A percentile compares a stretch with the other conserved stretches of the same genome.
phyloP scores from a whole-genome alignment of 2,888 invertebrate species.

The Dryobota labecula region DNA sequence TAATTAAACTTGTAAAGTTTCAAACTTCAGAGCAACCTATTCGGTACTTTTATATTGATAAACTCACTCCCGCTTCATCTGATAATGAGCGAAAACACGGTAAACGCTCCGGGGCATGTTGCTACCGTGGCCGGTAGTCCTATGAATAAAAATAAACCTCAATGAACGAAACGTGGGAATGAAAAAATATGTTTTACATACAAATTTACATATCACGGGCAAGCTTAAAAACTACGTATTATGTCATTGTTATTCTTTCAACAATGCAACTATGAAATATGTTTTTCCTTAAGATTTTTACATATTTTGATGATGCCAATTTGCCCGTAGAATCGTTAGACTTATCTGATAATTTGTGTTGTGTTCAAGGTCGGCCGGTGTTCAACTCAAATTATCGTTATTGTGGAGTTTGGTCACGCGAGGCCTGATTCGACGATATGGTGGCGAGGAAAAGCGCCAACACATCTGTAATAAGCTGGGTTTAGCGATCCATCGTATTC shows the following conservation, averaged over 20 bases:
- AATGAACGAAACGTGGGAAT: constrained; percentile 48
- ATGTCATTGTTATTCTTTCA: constrained; percentile 57
- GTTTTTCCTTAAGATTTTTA: constrained; percentile 32
- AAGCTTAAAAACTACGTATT: constrained; percentile 33
- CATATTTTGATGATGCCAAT: constrained; percentile 48
- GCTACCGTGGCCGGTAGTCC: constrained; percentile 22
- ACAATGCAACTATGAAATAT: constrained; percentile 31
- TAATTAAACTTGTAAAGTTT: constrained; percentile 63
- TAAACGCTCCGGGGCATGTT: constrained; percentile 33
- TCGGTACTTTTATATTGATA: constrained; percentile 51
- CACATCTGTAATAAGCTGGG: constrained; percentile 56
- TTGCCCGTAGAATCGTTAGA: constrained; percentile 46
- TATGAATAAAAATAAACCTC: constrained; percentile 53
- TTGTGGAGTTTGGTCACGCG: constrained; percentile 56
- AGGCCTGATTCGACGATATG: constrained; percentile 53
- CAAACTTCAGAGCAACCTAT: constrained; percentile 52
- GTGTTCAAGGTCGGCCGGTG: constrained; percentile 56
- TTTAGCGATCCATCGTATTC: constrained; percentile 58
- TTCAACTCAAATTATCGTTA: constrained; percentile 64
- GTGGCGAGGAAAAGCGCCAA: constrained; percentile 52
- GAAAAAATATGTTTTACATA: constrained; percentile 49
- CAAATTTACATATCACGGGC: constrained; percentile 43
- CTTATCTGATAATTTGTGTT: constrained; percentile 65
- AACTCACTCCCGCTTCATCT: constrained; percentile 47
- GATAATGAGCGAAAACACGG: constrained; percentile 57